A percentile compares a stretch with the other conserved stretches of the same genome.
Evolutionary conservation across 2,797 vertebrate genomes (phyloP).

Genomic region (Pterois miles): DNA sequence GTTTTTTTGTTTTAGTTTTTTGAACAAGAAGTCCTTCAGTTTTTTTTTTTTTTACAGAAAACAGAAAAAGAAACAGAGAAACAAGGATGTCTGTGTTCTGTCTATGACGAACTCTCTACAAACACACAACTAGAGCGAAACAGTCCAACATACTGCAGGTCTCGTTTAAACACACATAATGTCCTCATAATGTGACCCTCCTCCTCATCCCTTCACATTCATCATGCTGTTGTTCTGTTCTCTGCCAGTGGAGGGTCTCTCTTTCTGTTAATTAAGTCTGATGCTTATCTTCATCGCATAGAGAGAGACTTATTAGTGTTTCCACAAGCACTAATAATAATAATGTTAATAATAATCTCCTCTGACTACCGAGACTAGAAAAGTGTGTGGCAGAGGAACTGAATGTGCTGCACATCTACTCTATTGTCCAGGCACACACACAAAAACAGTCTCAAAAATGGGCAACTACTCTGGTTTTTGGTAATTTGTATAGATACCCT

Average conservation of each 20-base stretch:
- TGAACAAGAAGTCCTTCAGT: neutral
- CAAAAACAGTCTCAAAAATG: neutral
- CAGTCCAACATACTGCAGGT: neutral
- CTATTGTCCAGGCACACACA: neutral
- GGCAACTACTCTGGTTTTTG: neutral
- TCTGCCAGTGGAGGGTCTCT: slow-evolving; percentile 49
- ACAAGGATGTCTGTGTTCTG: neutral
- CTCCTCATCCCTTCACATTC: slow-evolving; percentile 47
- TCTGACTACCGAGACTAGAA: neutral
- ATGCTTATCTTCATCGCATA: slow-evolving; percentile 38
- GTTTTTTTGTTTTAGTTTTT: neutral
- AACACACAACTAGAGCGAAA: neutral
- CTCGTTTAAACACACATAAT: slow-evolving; percentile 11
- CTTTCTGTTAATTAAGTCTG: slow-evolving; percentile 62
- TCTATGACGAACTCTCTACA: neutral
- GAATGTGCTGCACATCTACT: neutral
- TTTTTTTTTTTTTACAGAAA: neutral
- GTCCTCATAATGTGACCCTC: slow-evolving; percentile 39
- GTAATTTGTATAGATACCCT: neutral
- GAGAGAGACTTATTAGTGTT: slow-evolving; percentile 15
- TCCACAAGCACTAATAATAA: slow-evolving; percentile 27
- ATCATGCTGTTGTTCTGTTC: slow-evolving; percentile 53
- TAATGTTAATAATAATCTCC: slow-evolving; percentile 1
- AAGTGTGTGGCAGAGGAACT: neutral
- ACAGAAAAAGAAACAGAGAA: neutral